Evolutionary conservation across 2,888 invertebrate genomes (phyloP), one percentile per base, ranked within the genome.

Genomic region (Oeneis ivallda): DNA sequence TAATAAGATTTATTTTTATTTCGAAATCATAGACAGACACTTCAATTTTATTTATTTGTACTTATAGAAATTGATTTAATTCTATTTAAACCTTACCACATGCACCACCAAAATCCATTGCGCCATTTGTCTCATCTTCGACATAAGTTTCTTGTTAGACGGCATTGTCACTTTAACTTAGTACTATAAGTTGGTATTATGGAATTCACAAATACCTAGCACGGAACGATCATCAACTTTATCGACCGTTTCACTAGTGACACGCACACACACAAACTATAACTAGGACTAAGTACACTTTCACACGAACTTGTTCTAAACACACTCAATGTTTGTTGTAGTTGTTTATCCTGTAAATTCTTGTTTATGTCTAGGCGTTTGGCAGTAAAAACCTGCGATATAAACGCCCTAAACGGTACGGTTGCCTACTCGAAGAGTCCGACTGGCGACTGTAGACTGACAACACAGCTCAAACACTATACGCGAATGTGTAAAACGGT

Each of bases 401-500:
- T 87, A 82, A 85, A 89, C 89, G 84, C 86, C 84, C 85, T 84
- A 84, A 83, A 86, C 79, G 76, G 82, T 80, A 82, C 79, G 81
- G 82, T 85, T 86, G 80, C 69, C 73, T 70, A 72, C 89, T 89
- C 85, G 83, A 86, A 85, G 84, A 89, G 88, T 86, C 87, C 88
- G 85, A 90, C 86, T 82, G 84, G 87, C 88, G 85, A 90, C 86
- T 82, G 84, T 87, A 89, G 88, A 92, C 92, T 92, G 91, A 92
- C 92, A 91, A 91, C 89, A 90, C 85, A 80, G 87, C 87, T 90
- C 89, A 85, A 92, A 90, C 88, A 89, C 91, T 90, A 86, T 87
- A 91, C 92, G 91, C 92, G 90, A 92, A 91, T 92, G 92, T 92
- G 92, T 92, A 91, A 91, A 92, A 89, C 86, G 90, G 92, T 92